These are phyloP conservation scores for Tricholaema leucomelas DNA, from an alignment of 2,113 vertebrate species.

Conservation along the genomic window DNA sequence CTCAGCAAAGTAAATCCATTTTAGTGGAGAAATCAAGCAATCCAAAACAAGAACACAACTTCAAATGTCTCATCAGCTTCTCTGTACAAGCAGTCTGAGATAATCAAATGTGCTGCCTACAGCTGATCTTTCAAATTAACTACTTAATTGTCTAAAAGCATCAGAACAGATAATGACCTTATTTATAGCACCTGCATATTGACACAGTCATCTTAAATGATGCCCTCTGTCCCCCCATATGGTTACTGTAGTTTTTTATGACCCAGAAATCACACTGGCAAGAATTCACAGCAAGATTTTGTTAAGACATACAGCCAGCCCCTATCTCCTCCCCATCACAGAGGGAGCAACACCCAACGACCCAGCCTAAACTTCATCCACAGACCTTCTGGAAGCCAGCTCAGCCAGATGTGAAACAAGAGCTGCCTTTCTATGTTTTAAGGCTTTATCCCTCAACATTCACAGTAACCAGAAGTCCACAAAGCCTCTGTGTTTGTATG, in stretches of 20 bases:
- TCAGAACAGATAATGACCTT: neutral
- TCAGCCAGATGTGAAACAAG: neutral
- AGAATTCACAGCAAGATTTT: neutral
- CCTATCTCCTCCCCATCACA: rapidly evolving
- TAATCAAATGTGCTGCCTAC: neutral
- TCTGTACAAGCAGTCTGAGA: neutral
- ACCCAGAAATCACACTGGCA: neutral
- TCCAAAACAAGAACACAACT: neutral
- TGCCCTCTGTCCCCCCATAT: neutral
- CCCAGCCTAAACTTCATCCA: neutral
- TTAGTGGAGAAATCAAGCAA: neutral
- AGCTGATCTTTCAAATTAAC: neutral
- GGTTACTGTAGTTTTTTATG: neutral
- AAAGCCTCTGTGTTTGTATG: neutral
- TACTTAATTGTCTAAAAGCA: neutral
- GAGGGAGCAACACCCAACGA: neutral
- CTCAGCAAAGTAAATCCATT: neutral
- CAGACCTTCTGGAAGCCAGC: neutral
- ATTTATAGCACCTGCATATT: neutral
- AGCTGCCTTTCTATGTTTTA: neutral
- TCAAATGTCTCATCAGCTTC: neutral
- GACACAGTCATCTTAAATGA: neutral
- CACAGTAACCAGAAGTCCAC: neutral
- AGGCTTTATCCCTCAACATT: neutral
- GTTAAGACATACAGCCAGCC: neutral